phyloP scores from a whole-genome alignment of 2,888 invertebrate species.

The Ennomos erosarius region DNA sequence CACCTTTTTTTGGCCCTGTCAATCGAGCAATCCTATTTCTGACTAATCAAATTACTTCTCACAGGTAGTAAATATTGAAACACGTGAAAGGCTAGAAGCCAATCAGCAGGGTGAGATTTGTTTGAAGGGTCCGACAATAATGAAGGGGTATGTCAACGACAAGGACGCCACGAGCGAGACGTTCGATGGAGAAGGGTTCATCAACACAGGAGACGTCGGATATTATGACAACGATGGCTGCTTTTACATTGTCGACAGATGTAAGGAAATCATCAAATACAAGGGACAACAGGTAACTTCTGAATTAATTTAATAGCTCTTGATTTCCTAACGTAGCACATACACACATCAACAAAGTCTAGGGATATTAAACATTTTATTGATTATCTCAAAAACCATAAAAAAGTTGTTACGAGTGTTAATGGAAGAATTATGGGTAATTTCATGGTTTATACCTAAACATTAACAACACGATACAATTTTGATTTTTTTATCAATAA shows the following conservation, averaged over 20 bases:
- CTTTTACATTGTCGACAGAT: conserved; percentile 67
- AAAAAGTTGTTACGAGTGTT: too few species aligned
- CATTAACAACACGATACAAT: too few species aligned
- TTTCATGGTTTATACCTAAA: too few species aligned
- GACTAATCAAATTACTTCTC: background rate
- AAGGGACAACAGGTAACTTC: conserved; percentile 48
- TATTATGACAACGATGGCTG: conserved; percentile 68
- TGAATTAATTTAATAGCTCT: too few species aligned
- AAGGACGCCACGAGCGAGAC: conserved; percentile 47
- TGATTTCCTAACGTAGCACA: too few species aligned
- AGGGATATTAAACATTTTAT: too few species aligned
- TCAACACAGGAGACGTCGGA: conserved; percentile 70
- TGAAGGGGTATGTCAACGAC: conserved; percentile 46
- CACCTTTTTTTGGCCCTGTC: too few species aligned
- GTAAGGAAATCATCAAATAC: conserved; percentile 71
- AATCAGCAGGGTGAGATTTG: conserved; percentile 56
- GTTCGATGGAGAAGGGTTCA: conserved; percentile 63
- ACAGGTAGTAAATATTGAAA: conserved; percentile 67
- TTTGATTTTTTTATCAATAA: too few species aligned
- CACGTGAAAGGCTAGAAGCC: conserved; percentile 48
- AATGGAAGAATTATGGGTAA: too few species aligned
- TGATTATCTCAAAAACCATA: too few species aligned
- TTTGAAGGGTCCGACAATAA: conserved; percentile 56
- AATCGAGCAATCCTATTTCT: too few species aligned
- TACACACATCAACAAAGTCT: too few species aligned